These are phyloP conservation scores for Rhynchopsitta pachyrhyncha DNA, from an alignment of 2,113 vertebrate species.

Conservation along the genomic window DNA sequence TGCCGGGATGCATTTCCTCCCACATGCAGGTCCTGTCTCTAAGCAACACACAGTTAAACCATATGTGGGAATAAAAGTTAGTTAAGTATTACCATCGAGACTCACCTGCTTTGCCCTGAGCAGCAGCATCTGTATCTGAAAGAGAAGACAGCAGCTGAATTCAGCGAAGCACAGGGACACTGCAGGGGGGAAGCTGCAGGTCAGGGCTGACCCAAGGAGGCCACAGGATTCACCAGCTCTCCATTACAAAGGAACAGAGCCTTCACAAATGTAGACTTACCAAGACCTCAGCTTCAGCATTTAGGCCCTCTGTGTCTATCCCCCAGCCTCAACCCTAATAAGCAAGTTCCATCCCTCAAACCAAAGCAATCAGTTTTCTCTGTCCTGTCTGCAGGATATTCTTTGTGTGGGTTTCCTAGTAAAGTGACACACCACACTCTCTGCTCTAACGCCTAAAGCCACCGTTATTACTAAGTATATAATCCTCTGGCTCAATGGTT, in stretches of 20 bases:
- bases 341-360: not conserved
- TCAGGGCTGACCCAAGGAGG: not conserved
- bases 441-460: not conserved
- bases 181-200: not conserved
- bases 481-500: not conserved
- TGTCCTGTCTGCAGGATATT: not conserved
- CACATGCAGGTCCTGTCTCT: not conserved
- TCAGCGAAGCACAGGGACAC: not conserved
- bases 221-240: not conserved
- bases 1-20: not conserved
- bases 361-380: not conserved
- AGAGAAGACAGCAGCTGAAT: not conserved
- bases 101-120: slow-evolving; percentile 11
- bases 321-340: not conserved
- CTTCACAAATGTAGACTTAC: not conserved
- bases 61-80: not conserved
- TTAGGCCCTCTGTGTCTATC: not conserved
- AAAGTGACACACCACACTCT: not conserved
- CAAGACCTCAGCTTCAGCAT: not conserved
- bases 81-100: not conserved
- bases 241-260: not conserved
- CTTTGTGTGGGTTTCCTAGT: not conserved
- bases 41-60: not conserved
- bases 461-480: not conserved
- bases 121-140: not conserved